Base-by-base conservation (phyloP, 1,140 invertebrate genomes). In the Formica selysi region DNA sequence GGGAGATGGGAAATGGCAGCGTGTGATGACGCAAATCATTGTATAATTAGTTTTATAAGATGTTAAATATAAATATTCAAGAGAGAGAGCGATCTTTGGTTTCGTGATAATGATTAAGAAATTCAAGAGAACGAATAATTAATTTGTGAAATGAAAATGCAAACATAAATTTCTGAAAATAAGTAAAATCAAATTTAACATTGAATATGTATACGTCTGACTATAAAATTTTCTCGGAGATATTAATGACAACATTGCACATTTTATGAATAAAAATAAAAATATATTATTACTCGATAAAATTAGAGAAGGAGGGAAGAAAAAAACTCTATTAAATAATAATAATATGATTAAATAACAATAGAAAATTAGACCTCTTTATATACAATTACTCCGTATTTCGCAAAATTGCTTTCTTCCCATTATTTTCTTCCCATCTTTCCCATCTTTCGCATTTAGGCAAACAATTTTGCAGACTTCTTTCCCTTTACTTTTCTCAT, bases 391-490 rank as follows among this genome's bases (percentile, higher is more conserved):
- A 54, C n/a, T 70, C 29, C 51, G 38, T 51, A 65, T 41, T 57
- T 70, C 51, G 32, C 32, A 80, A 51, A 26, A 54, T 71, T 38
- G 11, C n/a, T 13, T 48, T 26, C 19, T 51, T 51, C 73, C 16
- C 36, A 57, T 11, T 8, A 70, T 29, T 10, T 68, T 51, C 19
- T 41, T 26, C 11, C 32, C 7, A 59, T 81, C 54, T 8, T 41
- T 26, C 11, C 32, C 7, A 59, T 81, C 54, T 8, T 70, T 16
- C n/a, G 16, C 29, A 41, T 64, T 80, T 29, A 74, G 85, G 81
- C 67, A 48, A 67, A 16, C 22, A 41, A 78, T 41, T 65, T 76
- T 65, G 19, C 29, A 76, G 11, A 29, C 29, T 62, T 11, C 32
- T 2, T 22, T 29, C 32, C 29, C 19, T 79, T 44, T 22, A 32